Base-by-base conservation (phyloP, 1,140 invertebrate genomes). In the Drosophila tsacasi region DNA sequence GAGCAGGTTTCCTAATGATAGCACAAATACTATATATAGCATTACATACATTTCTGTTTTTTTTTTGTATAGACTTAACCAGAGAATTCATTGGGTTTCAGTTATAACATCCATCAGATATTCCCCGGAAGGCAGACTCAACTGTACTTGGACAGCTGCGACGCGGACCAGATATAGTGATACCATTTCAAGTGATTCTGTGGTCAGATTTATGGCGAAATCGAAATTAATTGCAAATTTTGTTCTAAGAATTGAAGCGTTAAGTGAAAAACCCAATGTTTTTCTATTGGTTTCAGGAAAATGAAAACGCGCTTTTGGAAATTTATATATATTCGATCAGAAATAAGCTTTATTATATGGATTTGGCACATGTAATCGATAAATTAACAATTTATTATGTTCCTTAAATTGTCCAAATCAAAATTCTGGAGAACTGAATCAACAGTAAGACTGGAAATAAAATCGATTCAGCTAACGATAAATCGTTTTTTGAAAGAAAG, bases 141-240 rank as follows among this genome's bases (percentile, higher is more conserved):
- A 69, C 21, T 35, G 35, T 49, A 72, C 39, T 37, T 39, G 32
- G 25, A 58, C 71, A 73, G 66, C 50, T 69, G 65, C 23, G 4
- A 9, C 37, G 13, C 19, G 6, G 32, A 32, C 42, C 15, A 37
- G 42, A 37, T 37, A 47, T 32, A 47, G 32, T 58, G 35, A 17
- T 27, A 39, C 23, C n/a, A 15, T 27, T 55, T 37, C 32, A 21
- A 17, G 13, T 59, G n/a, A 60, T 40, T 21, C 55, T 30, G 13
- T n/a, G 13, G 9, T 21, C 13, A 17, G 58, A 60, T 47, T 60
- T 21, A 47, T 60, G 57, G 17, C 0, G 40, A 60, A 59, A 21
- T 25, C 10, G 12, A n/a, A 58, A 58, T 12, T 8, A 2, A 12
- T 12, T 37, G 32, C 54, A 37, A 15, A 17, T 37, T 25, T 10